Evolutionary conservation across 2,888 invertebrate species (phyloP), one percentile per base, ranked within the genome.

Genomic region (Melanostoma mellinum): DNA sequence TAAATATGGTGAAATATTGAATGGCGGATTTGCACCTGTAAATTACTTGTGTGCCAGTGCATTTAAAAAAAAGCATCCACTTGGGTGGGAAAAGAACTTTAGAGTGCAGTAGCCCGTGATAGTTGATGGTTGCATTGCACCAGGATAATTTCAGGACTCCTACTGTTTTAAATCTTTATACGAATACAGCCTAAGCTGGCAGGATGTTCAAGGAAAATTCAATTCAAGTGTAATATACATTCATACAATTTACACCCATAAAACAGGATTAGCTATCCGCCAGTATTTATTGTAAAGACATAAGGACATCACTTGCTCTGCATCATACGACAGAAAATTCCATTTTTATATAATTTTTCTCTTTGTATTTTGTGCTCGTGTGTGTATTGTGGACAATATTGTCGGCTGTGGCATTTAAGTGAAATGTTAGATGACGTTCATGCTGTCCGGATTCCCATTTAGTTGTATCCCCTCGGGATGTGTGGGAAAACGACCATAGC

Each of bases 231-330:
- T 81, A 77, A 81, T 85, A 74, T 82, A 69, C 81, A 71, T 78
- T 82, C 71, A 85, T 78, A 82, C 78, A 85, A 85, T 82, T 82
- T 82, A 82, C 85, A 78, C 74, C 78, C 69, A 75, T 79, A 75
- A 82, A 85, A 61, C 78, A 78, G 82, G 85, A 82, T 82, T 72
- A 82, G 82, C 67, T 77, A 40, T 80, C 63, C 67, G 20, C 20
- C 40, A 56, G 67, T 73, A 68, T 48, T 73, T 77, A 77, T 65
- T 46, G 40, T 73, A 46, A 42, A 20, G 20, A 68, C 48, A 81
- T 48, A 72, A 72, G 67, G 65, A 71, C 65, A 65, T 71, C 53
- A 76, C 32, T 35, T 33, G 75, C 67, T 42, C 10, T 56, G 35
- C 42, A 10, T 61, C 46, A 38, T 60, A n/a, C n/a, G n/a, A 46